Percentiles rank a stretch among this genome's conserved stretches.
These are phyloP conservation scores for Zosterops pallidus DNA, from an alignment of 2,113 vertebrate genomes.

Conservation along the genomic window DNA sequence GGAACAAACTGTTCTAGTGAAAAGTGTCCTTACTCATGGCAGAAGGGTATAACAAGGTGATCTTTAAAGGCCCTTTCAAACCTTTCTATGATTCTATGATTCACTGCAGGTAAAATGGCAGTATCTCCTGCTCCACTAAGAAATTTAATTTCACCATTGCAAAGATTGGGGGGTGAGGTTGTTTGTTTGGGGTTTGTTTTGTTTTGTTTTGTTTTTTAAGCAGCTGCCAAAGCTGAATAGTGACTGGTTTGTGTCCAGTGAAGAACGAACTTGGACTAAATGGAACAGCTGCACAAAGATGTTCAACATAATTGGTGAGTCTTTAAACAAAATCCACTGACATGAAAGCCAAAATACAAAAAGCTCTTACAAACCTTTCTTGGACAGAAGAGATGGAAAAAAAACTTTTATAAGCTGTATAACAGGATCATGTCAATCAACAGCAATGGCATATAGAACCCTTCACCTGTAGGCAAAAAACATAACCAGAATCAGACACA, in stretches of 20 bases:
- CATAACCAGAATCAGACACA: background rate
- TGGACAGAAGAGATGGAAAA: background rate
- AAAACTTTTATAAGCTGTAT: background rate
- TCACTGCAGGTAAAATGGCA: background rate
- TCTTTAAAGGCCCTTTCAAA: background rate
- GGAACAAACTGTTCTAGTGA: background rate
- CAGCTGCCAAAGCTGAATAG: background rate
- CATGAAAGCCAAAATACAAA: background rate
- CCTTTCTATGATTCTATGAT: background rate
- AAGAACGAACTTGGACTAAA: background rate
- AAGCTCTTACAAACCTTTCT: background rate
- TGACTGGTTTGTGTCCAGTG: background rate
- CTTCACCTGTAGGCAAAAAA: background rate
- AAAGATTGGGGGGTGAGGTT: background rate
- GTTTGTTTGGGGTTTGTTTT: background rate
- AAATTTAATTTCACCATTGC: background rate
- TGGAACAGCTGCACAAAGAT: background rate
- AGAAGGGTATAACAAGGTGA: background rate
- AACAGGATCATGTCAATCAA: background rate
- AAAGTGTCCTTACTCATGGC: background rate
- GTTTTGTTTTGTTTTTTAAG: background rate
- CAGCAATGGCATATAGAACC: background rate
- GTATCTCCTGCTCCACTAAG: background rate
- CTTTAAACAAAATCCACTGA: background rate
- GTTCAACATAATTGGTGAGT: background rate